Evolutionary conservation across 2,888 invertebrate species (phyloP).

Genomic region (Heliconius ethilla): DNA sequence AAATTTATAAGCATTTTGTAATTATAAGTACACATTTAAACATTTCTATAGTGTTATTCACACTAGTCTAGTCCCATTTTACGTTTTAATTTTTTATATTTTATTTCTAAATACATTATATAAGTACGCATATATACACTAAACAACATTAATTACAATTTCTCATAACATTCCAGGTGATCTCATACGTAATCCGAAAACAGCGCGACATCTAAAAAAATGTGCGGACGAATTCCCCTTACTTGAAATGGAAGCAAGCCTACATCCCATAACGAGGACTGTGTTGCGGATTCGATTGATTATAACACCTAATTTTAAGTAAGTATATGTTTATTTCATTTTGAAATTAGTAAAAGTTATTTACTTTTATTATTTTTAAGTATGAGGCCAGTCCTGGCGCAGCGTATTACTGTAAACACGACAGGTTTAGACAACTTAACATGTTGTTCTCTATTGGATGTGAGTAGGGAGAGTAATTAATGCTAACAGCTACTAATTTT

Average conservation of each 20-base stretch:
- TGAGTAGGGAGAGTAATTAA: too few relatives aligned
- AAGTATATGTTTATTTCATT: constrained; percentile 40
- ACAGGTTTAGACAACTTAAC: too few relatives aligned
- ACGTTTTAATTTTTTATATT: too few relatives aligned
- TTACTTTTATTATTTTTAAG: too few relatives aligned
- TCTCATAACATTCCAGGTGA: constrained; percentile 72
- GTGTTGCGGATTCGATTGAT: constrained; percentile 91
- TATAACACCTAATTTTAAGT: constrained; percentile 87
- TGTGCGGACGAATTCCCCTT: constrained; percentile 93
- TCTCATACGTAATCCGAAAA: constrained; percentile 88
- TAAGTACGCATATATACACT: neutral
- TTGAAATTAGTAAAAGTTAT: too few relatives aligned
- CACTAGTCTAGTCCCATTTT: too few relatives aligned
- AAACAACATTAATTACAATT: neutral
- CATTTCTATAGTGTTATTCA: too few relatives aligned
- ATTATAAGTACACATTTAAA: too few relatives aligned
- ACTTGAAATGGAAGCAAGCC: constrained; percentile 89
- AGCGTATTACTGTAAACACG: too few relatives aligned
- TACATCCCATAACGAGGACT: constrained; percentile 98
- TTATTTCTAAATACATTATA: neutral
- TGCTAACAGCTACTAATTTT: neutral
- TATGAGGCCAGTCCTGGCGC: too few relatives aligned
- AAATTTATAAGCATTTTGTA: constrained; percentile 78
- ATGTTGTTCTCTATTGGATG: too few relatives aligned
- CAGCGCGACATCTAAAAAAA: constrained; percentile 89